A percentile compares a stretch with the other conserved stretches of the same genome.
Evolutionary conservation across 2,113 vertebrate genomes (phyloP).

Genomic region (Boulengeromyrus knoepffleri): DNA sequence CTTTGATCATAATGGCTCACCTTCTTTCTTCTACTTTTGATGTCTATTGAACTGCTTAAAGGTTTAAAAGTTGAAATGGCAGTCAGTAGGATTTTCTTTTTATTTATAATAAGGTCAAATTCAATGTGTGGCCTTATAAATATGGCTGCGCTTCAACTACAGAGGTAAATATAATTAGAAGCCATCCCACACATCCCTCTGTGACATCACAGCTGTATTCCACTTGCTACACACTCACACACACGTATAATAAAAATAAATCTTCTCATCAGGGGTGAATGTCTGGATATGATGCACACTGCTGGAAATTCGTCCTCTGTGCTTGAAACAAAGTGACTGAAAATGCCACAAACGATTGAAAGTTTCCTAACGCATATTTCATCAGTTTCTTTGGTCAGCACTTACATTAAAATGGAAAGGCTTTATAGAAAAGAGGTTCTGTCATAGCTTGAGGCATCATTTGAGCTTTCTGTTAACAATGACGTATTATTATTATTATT

Average conservation of each 20-base stretch:
- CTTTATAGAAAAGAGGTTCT: not conserved
- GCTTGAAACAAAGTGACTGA: not conserved
- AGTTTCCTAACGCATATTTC: not conserved
- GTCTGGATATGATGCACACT: not conserved
- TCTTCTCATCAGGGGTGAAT: not conserved
- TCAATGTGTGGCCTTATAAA: not conserved
- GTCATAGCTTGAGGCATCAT: not conserved
- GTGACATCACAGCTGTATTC: not conserved
- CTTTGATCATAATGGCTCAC: not conserved
- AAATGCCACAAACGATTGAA: not conserved
- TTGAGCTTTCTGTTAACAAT: not conserved
- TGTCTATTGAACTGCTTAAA: not conserved
- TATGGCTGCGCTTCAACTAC: not conserved
- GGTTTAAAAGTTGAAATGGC: not conserved
- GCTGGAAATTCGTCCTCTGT: not conserved
- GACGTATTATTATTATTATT: not conserved
- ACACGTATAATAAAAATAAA: not conserved
- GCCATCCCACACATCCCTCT: not conserved
- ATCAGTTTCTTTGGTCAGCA: not conserved
- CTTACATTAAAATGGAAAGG: not conserved
- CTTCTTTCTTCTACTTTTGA: not conserved
- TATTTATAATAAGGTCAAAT: not conserved
- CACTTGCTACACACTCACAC: not conserved
- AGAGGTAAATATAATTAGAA: constrained; percentile 1
- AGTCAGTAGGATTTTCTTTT: not conserved